Percentiles rank a stretch among this genome's conserved stretches.
Evolutionary conservation across 2,113 vertebrate species (phyloP).

Genomic region (Atrichornis clamosus): DNA sequence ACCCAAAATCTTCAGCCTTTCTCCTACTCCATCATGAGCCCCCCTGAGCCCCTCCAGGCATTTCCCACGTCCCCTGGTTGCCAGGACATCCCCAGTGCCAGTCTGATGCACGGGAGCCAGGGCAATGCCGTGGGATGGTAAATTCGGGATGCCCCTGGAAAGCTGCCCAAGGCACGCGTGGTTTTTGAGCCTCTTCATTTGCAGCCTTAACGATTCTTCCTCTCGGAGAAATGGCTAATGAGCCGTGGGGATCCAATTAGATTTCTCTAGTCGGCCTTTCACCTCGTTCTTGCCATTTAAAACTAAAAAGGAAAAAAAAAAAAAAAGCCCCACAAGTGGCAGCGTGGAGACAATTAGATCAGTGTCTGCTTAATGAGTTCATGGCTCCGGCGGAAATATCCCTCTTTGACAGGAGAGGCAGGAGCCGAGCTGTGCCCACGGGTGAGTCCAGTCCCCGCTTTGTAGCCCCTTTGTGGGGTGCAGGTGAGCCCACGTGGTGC

Average conservation of each 20-base stretch:
- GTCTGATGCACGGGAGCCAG: background rate
- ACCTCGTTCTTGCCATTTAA: background rate
- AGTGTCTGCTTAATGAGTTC: background rate
- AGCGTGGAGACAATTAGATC: background rate
- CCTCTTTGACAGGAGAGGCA: background rate
- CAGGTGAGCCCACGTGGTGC: background rate
- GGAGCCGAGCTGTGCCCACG: background rate
- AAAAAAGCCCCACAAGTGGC: background rate
- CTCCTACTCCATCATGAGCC: rapidly evolving
- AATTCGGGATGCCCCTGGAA: background rate
- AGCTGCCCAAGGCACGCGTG: rapidly evolving
- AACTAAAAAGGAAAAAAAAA: background rate
- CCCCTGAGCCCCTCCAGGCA: rapidly evolving
- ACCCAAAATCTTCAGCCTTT: background rate
- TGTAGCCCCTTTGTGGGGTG: background rate
- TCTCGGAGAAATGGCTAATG: background rate
- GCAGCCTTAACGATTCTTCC: background rate
- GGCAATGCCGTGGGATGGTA: rapidly evolving
- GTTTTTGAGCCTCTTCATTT: background rate
- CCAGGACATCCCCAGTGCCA: background rate
- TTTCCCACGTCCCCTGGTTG: rapidly evolving
- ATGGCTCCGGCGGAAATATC: background rate
- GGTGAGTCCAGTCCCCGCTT: rapidly evolving
- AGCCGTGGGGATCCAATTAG: background rate
- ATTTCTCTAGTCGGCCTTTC: background rate